phyloP scores from a whole-genome alignment of 2,888 invertebrate genomes.

The Dolichopus griseipennis region DNA sequence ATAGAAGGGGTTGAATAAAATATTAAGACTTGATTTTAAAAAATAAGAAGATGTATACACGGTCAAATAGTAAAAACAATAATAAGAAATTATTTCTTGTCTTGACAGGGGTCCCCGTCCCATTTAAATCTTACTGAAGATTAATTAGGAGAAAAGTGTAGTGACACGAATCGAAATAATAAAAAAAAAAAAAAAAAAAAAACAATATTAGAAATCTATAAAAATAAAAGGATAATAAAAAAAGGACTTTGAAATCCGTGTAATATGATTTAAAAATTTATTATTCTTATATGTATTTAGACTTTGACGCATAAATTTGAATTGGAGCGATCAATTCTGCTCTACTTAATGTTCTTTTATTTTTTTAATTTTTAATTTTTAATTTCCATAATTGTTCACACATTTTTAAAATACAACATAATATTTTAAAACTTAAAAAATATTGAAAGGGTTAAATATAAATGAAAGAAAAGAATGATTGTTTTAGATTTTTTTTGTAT shows the following conservation, averaged over 20 bases:
- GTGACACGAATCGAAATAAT: neutral
- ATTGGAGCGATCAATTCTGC: too few relatives aligned
- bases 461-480: too few relatives aligned
- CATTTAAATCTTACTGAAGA: neutral
- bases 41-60: too few relatives aligned
- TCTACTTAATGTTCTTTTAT: too few relatives aligned
- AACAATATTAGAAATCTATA: neutral
- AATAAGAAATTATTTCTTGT: too few relatives aligned
- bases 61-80: too few relatives aligned
- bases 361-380: too few relatives aligned
- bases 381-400: neutral
- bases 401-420: neutral
- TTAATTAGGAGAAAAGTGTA: neutral
- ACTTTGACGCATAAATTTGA: too few relatives aligned
- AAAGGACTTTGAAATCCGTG: neutral
- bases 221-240: too few relatives aligned
- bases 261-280: neutral
- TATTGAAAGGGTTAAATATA: neutral
- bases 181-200: neutral
- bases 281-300: neutral
- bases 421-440: neutral
- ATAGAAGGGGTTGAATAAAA: too few relatives aligned
- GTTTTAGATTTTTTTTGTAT: too few relatives aligned
- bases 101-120: neutral
- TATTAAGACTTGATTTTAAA: too few relatives aligned